Base-by-base conservation (phyloP, 1,140 invertebrate species). In the Yoshiicerus persimilis region DNA sequence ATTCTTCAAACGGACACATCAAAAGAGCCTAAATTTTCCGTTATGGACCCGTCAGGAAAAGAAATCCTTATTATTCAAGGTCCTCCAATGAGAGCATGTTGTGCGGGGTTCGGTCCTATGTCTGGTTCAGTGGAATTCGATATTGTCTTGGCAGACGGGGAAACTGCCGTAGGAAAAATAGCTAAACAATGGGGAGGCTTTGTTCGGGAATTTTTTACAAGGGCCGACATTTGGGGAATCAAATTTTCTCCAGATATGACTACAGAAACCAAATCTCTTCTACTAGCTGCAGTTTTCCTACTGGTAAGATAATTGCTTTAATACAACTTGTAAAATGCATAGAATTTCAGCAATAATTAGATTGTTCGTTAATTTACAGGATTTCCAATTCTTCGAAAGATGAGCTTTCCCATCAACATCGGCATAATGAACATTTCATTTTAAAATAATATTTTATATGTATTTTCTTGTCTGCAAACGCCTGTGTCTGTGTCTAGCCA, bases 131-230 rank as follows among this genome's bases (percentile, higher is more conserved):
- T 88, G 25, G 85, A 87, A 47, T 88, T 88, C 77, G 75, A 88
- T 23, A 34, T 88, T 11, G 5, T 62, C 0, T 32, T 62, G 20
- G 38, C 84, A 9, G 77, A 80, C 10, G 88, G 70, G 10, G 75
- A 34, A 80, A 86, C 85, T 3, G 10, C 23, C 0, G 88, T 88
- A 11, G 88, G 88, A 30, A 32, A 77, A 66, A 88, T 88, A 30
- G 86, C 86, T 9, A 88, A 88, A 34, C 88, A 88, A 66, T 88
- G 88, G 88, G 88, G 88, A 11, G 88, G 88, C n/a, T 32, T 86
- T 64, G 66, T 85, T 25, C 56, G 88, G 20, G 88, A 88, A 64
- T 75, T 88, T 56, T 88, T 88, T 47, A 88, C 88, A 13, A 86
- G 70, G 25, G 88, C 88, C 8, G 88, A 88, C 32, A 88, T 88